A percentile compares a stretch with the other conserved stretches of the same genome.
Evolutionary conservation across 2,797 vertebrate genomes (phyloP).

Genomic region (Gadopsis marmoratus): DNA sequence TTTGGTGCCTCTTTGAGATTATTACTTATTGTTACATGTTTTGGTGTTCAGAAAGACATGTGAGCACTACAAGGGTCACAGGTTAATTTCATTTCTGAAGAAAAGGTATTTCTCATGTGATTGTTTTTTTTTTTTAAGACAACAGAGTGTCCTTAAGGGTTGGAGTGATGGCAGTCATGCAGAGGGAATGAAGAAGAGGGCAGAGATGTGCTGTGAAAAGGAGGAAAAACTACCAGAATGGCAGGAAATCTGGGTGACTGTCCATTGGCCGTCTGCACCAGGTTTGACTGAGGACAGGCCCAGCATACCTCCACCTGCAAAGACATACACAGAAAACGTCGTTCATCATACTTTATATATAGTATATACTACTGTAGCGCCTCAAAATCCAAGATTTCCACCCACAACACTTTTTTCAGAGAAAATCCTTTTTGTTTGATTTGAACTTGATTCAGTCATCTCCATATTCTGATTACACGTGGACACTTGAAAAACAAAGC

Average conservation of each 20-base stretch:
- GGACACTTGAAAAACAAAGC: not conserved
- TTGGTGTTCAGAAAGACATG: no score
- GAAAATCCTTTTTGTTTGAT: not conserved
- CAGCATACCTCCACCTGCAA: slow-evolving; percentile 88
- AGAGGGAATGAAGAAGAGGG: slow-evolving; percentile 10
- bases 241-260: slow-evolving; percentile 87
- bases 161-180: not conserved
- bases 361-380: no score
- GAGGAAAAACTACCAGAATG: slow-evolving; percentile 88
- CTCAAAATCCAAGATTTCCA: not conserved
- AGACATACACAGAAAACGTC: slow-evolving; percentile 41
- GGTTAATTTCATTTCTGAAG: slow-evolving; percentile 17
- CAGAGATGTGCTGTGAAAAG: not conserved
- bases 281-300: slow-evolving; percentile 87
- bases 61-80: not conserved
- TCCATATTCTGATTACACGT: not conserved
- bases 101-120: slow-evolving; percentile 22
- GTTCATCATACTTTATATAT: not conserved
- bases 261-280: slow-evolving; percentile 83
- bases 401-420: not conserved
- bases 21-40: no score
- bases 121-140: not conserved
- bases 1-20: no score
- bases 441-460: not conserved
- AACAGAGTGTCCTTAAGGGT: not conserved